Conservation (phyloP, 1,140 invertebrate species). For the Drosophila athabasca region DNA sequence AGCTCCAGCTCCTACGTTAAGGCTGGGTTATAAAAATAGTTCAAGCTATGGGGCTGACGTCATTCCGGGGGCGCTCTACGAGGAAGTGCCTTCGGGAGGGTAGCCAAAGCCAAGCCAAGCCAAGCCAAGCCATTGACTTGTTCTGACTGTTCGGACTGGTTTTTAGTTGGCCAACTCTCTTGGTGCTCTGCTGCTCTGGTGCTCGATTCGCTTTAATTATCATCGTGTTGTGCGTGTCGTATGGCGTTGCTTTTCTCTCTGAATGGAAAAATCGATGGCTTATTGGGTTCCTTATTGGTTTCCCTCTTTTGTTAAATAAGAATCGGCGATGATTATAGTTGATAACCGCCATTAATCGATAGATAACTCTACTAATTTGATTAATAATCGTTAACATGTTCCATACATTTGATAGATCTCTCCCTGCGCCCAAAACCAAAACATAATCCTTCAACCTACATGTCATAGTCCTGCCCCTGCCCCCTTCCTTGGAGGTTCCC, state of each 20-base stretch:
- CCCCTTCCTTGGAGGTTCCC: too few species aligned
- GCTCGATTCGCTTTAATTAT: constrained; percentile 28
- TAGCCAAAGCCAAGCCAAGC: too few species aligned
- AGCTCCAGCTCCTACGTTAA: constrained; percentile 26
- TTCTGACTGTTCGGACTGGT: constrained; percentile 45
- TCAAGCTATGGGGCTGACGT: constrained; percentile 73
- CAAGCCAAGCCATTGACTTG: constrained; percentile 31
- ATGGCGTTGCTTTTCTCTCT: not conserved
- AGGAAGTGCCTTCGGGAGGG: constrained; percentile 34
- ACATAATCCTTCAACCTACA: too few species aligned
- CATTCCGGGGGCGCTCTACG: constrained; percentile 42
- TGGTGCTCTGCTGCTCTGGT: not conserved
- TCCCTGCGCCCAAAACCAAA: too few species aligned
- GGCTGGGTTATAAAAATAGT: constrained; percentile 62
- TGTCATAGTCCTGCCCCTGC: too few species aligned
- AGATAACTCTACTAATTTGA: too few species aligned
- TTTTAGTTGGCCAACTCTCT: constrained; percentile 24
- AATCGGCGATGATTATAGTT: too few species aligned
- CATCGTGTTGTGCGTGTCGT: constrained; percentile 5
- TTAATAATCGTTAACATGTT: too few species aligned
- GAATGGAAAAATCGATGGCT: constrained; percentile 20
- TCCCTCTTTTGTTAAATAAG: not conserved
- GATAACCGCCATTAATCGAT: too few species aligned
- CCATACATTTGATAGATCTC: too few species aligned
- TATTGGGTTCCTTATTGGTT: constrained; percentile 1